A percentile compares a stretch with the other conserved stretches of the same genome.
phyloP scores from a whole-genome alignment of 2,888 invertebrate genomes.

The Morinoia aosen region DNA sequence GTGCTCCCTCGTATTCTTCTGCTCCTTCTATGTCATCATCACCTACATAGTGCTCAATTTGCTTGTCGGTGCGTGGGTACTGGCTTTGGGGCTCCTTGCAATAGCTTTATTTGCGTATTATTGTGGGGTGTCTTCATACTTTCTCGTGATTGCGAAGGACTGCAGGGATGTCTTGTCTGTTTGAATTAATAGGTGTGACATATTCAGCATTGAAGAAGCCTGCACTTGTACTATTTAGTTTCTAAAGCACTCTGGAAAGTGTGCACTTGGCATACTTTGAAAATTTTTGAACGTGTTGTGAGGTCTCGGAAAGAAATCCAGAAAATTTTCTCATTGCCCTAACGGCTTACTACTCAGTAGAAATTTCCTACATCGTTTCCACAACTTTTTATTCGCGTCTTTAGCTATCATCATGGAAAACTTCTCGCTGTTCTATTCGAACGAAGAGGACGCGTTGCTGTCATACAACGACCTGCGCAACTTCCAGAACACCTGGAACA shows the following conservation, averaged over 20 bases:
- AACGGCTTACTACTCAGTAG: background rate
- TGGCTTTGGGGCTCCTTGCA: background rate
- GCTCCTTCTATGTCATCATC: slow-evolving; percentile 98
- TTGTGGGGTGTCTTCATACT: background rate
- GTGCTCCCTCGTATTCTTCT: slow-evolving; percentile 95
- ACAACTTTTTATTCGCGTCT: background rate
- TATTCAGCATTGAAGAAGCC: too few relatives aligned
- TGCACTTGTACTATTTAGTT: too few relatives aligned
- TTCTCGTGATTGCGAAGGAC: background rate
- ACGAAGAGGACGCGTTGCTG: slow-evolving; percentile 97
- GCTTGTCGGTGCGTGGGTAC: slow-evolving; percentile 83
- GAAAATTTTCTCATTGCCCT: background rate
- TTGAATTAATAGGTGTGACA: too few relatives aligned
- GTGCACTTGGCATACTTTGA: background rate
- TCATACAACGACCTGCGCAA: slow-evolving; percentile 99
- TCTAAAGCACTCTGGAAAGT: too few relatives aligned
- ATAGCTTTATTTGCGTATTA: background rate
- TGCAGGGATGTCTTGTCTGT: background rate
- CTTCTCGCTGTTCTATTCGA: slow-evolving; percentile 99
- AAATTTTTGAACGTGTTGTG: background rate
- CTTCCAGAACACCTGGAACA: slow-evolving; percentile 99
- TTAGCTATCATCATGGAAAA: slow-evolving; percentile 99
- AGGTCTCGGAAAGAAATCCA: background rate
- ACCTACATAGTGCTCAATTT: slow-evolving; percentile 99
- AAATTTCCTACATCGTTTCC: background rate